Base-by-base conservation (phyloP, 2,797 vertebrate species). In the Cirrhinus mrigala region DNA sequence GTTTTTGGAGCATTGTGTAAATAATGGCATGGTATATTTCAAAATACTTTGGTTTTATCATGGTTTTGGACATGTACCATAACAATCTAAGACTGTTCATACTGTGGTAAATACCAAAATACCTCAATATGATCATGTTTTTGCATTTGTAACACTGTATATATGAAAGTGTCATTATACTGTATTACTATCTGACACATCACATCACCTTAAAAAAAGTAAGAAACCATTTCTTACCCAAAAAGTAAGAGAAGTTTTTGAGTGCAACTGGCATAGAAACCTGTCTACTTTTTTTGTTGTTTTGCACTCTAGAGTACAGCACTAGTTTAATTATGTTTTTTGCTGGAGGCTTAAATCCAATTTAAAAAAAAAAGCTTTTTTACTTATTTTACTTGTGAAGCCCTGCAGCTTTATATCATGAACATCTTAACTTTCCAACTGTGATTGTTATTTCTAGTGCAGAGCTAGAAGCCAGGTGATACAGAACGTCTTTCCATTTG, bases 391-490 rank as follows among this genome's bases (percentile, higher is more conserved):
- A 11, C 4, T 22, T 54, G 15, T 52, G 37, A 82, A 70, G 27
- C 56, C 62, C 29, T 15, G 10, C 37, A 16, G 29, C 15, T 48
- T 15, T 54, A 10, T 40, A 16, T 75, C 44, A 75, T 10, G 15
- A 7, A 54, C 77, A 62, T 58, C 52, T 48, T 6, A 77, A 74
- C 54, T 33, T 54, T 81, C 29, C 22, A n/a, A 24, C 48, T 33
- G 16, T 22, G 44, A 20, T 73, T 74, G 18, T 58, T 82, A 54
- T 82, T 60, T 82, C 20, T 29, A 48, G n/a, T 33, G 54, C 44
- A n/a, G 56, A 33, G 56, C 24, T 22, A 22, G 16, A 71, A 70
- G 37, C 2, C 22, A 33, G 24, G 27, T 33, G 27, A 44, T 73
- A n/a, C 33, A 37, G 33, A 37, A 37, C 56, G 27, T 10, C 3